These are phyloP conservation scores for Lycorma delicatula DNA, from an alignment of 1,140 invertebrate species.

Conservation along the genomic window DNA sequence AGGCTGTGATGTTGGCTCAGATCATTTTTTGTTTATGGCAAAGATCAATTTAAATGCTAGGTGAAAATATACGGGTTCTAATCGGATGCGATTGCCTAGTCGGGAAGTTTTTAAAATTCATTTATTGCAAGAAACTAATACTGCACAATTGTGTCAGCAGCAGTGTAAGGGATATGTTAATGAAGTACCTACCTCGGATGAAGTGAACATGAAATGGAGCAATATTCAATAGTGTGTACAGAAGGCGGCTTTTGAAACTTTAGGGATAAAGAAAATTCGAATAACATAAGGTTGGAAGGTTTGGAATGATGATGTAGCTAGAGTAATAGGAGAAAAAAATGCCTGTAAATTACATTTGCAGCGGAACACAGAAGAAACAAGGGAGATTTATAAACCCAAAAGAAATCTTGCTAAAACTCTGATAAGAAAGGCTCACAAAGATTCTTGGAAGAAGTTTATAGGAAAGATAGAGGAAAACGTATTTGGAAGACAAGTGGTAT, in stretches of 20 bases:
- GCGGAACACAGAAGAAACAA: not conserved
- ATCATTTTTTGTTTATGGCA: not conserved
- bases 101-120: slow-evolving; percentile 1
- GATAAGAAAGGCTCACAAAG: too few species aligned
- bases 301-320: not conserved
- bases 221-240: not conserved
- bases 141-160: not conserved
- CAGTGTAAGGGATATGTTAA: not conserved
- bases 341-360: not conserved
- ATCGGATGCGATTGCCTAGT: too few species aligned
- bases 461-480: not conserved
- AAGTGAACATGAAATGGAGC: not conserved
- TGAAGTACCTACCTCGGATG: not conserved
- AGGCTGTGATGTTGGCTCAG: not conserved
- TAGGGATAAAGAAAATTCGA: not conserved
- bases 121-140: not conserved
- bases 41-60: not conserved
- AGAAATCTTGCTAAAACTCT: not conserved
- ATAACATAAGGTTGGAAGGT: not conserved
- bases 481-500: not conserved
- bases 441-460: not conserved
- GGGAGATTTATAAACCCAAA: not conserved
- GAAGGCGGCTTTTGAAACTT: not conserved
- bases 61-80: not conserved
- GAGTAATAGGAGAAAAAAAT: not conserved